These are phyloP conservation scores for Caenorhabditis latens DNA, from an alignment of 1,140 invertebrate genomes.

Conservation along the genomic window DNA sequence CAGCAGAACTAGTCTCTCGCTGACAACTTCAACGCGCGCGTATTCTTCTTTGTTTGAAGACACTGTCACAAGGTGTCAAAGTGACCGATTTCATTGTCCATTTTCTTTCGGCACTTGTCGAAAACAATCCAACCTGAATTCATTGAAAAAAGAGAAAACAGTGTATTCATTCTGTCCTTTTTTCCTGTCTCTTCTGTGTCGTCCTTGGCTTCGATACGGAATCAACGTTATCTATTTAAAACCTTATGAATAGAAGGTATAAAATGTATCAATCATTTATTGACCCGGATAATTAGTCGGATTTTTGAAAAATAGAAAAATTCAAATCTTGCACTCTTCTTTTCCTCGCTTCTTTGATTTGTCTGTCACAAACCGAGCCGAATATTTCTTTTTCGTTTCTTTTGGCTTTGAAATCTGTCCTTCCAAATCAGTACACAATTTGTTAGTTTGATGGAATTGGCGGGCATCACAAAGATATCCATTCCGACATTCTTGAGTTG, in stretches of 20 bases:
- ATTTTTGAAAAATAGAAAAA: background rate
- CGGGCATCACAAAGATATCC: conserved; percentile 33
- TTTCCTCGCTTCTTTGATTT: background rate
- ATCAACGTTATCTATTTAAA: too few relatives aligned
- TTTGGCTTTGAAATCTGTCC: background rate
- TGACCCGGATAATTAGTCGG: conserved; percentile 31
- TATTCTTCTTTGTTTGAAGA: background rate
- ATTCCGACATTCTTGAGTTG: conserved; percentile 21
- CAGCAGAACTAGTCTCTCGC: background rate
- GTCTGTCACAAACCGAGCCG: conserved; percentile 4
- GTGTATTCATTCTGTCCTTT: background rate
- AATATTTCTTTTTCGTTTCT: conserved; percentile 4
- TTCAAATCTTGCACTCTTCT: conserved; percentile 46
- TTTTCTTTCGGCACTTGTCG: background rate
- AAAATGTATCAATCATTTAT: background rate
- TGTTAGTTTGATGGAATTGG: conserved; percentile 22
- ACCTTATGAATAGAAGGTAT: too few relatives aligned
- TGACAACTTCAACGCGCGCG: background rate
- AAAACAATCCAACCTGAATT: background rate
- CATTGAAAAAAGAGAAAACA: background rate
- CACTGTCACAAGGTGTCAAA: background rate
- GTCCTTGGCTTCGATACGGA: too few relatives aligned
- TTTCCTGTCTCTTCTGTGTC: too few relatives aligned
- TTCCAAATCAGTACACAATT: conserved; percentile 48
- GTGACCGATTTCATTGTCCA: background rate